Evolutionary conservation across 2,888 invertebrate species (phyloP), one percentile per base, ranked within the genome.

Genomic region (Baccha elongata): DNA sequence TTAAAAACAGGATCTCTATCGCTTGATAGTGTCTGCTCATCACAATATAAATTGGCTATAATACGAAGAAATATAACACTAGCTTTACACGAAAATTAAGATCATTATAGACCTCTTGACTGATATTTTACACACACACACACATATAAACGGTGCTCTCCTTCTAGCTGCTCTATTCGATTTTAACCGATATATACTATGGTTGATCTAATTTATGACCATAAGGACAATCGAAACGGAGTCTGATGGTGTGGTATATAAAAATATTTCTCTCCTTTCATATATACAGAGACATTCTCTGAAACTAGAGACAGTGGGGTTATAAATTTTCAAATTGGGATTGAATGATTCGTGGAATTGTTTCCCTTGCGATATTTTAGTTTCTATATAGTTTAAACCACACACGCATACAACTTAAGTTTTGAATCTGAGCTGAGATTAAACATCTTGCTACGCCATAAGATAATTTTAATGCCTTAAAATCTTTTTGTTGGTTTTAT

Each of bases 291-390:
- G 42, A 81, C 65, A 71, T 81, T 81, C 76, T 53, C 35, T 76
- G 75, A 72, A 72, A 76, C 17, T 68, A 64, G 76, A 83, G 76
- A 62, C 62, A 19, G 23, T 35, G 23, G 62, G 15, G 67, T 72
- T 71, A 83, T 83, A 72, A 76, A 76, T 72, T 72, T 46, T 62
- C 40, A 67, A 72, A 72, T 76, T 67, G 53, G 68, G 68, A 74
- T 80, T 80, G 80, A 80, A 69, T 64, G 64, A 73, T 83, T 83
- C 83, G 83, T 67, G 55, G 83, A 83, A 83, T 78, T 65, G 78
- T 65, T 42, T 32, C 7, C 8, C 8, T 6, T 7, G 8, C 8
- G 29, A 32, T 32, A 71, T 8, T 26, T 26, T 21, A 65, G 52
- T 46, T n/a, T 48, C 15, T 40, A n/a, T n/a, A n/a, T n/a, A 42